Conservation (phyloP, 2,797 vertebrate genomes). For the Erpetoichthys calabaricus region DNA sequence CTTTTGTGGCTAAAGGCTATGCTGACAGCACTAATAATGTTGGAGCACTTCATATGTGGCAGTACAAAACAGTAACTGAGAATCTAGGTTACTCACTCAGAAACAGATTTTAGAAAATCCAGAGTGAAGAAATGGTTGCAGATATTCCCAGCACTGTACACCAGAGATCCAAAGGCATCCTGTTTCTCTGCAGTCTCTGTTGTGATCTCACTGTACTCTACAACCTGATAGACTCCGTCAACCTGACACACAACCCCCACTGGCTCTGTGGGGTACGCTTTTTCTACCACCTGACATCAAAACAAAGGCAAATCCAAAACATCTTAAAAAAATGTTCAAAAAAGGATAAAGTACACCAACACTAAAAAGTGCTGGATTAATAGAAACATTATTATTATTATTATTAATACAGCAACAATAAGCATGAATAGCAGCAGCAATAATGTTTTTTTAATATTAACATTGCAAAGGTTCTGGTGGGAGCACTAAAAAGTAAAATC, state of each 20-base stretch:
- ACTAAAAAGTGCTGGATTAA: no score
- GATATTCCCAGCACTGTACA: constrained; percentile 73
- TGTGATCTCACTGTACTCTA: constrained; percentile 85
- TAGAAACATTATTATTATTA: no score
- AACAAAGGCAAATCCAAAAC: background rate
- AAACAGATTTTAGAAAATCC: constrained; percentile 57
- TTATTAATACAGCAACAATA: no score
- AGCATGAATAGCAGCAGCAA: no score
- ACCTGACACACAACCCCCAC: constrained; percentile 84
- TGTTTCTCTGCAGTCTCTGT: constrained; percentile 40
- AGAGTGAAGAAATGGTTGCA: constrained; percentile 90
- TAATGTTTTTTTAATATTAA: no score
- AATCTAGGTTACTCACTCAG: constrained; percentile 45
- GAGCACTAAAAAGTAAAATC: no score
- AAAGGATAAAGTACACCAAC: background rate
- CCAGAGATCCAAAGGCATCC: constrained; percentile 43
- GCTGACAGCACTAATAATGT: no score
- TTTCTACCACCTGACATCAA: constrained; percentile 72
- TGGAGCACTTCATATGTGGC: no score
- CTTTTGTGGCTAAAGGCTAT: no score
- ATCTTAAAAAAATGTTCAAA: background rate
- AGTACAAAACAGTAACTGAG: no score
- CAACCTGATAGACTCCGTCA: constrained; percentile 66
- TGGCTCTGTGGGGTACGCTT: constrained; percentile 63
- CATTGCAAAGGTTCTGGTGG: no score